These are phyloP conservation scores for Acrobasis repandana DNA, from an alignment of 2,888 invertebrate species.

Conservation along the genomic window DNA sequence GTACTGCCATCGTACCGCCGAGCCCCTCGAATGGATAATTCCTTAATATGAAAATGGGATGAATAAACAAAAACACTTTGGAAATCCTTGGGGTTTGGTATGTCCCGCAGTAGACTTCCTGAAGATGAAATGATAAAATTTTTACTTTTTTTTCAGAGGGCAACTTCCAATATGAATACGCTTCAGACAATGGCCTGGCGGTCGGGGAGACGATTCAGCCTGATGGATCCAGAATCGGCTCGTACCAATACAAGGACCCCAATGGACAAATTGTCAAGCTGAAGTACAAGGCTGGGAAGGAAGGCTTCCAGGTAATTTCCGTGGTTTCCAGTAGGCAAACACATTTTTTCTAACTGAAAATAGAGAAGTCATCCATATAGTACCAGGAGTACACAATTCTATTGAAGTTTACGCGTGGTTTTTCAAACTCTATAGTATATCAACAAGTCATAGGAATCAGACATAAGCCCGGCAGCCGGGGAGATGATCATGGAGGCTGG, in stretches of 20 bases:
- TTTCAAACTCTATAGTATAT: too few species aligned
- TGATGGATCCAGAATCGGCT: conserved; percentile 85
- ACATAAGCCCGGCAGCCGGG: conserved; percentile 86
- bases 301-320: conserved; percentile 72
- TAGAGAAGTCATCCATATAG: too few species aligned
- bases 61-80: too few species aligned
- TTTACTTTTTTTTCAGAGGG: conserved; percentile 70
- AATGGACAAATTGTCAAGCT: conserved; percentile 85
- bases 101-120: too few species aligned
- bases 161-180: conserved; percentile 86
- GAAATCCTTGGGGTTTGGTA: too few species aligned
- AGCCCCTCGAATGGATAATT: too few species aligned
- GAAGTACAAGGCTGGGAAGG: conserved; percentile 80
- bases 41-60: too few species aligned
- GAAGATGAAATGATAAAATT: too few species aligned
- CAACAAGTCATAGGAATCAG: conserved; percentile 55
- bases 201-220: conserved; percentile 87
- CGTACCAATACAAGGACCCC: conserved; percentile 86
- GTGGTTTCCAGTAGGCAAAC: too few species aligned
- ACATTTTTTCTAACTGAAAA: too few species aligned
- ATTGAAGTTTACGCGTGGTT: too few species aligned
- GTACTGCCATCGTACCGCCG: too few species aligned
- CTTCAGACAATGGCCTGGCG: conserved; percentile 86
- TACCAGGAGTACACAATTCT: neutral
- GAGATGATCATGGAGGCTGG: conserved; percentile 73